Conservation (phyloP, 2,888 invertebrate genomes). For the Eudiplozoon nipponicum region DNA sequence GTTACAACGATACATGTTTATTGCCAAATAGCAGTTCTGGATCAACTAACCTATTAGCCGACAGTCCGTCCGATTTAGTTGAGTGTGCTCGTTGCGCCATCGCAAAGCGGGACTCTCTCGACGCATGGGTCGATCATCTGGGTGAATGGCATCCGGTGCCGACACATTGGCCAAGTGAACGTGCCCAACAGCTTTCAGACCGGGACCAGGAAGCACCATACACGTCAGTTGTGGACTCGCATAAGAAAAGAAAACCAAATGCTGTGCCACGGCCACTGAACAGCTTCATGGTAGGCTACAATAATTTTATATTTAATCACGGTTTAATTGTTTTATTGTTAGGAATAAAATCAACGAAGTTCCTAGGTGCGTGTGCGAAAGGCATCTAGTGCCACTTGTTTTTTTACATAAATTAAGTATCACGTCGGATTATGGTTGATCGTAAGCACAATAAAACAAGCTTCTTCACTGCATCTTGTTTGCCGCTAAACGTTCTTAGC, state of each 20-base stretch:
- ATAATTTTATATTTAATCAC: too few species aligned
- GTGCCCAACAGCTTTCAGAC: conserved; percentile 4
- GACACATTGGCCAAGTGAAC: conserved; percentile 11
- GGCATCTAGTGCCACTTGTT: too few species aligned
- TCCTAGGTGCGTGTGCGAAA: too few species aligned
- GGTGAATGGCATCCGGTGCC: conserved; percentile 12
- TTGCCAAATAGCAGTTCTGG: too few species aligned
- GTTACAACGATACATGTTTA: too few species aligned
- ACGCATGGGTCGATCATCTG: conserved; percentile 11
- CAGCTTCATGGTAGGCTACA: conserved; percentile 14
- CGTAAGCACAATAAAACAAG: too few species aligned
- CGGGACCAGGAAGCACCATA: conserved; percentile 10
- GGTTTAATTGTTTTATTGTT: too few species aligned
- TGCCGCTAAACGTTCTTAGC: too few species aligned
- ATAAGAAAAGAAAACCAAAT: conserved; percentile 9
- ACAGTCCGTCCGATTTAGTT: background rate
- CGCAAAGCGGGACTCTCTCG: background rate
- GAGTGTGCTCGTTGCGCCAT: background rate
- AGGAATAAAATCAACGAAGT: too few species aligned
- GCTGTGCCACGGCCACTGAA: conserved; percentile 13
- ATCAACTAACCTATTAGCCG: background rate
- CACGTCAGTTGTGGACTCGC: conserved; percentile 12
- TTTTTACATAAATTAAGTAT: too few species aligned
- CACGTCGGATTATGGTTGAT: too few species aligned
- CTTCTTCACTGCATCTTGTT: too few species aligned